Evolutionary conservation across 2,113 vertebrate species (phyloP).

Genomic region (Choloepus hoffmanni): DNA sequence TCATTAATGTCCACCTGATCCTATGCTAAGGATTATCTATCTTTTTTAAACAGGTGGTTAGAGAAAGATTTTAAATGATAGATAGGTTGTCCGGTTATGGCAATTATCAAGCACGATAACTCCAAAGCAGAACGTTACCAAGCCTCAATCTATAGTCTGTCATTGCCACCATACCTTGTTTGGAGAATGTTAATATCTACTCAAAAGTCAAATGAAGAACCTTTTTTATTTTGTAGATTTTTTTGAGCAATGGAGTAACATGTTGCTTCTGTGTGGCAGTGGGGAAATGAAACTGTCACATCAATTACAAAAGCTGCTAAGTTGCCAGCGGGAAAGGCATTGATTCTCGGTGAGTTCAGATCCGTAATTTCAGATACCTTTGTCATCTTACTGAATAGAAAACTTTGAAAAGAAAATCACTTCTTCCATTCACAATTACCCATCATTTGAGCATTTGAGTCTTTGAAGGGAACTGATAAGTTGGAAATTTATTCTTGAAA

Average conservation of each 20-base stretch:
- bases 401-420: constrained; percentile 74
- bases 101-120: constrained; percentile 3
- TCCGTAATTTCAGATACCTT: constrained; percentile 80
- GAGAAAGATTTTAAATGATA: constrained; percentile 22
- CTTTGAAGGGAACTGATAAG: constrained; percentile 72
- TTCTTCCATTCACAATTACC: constrained; percentile 68
- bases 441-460: constrained; percentile 2
- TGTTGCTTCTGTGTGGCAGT: constrained; percentile 69
- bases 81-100: background rate
- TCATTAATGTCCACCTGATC: background rate
- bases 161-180: constrained; percentile 34
- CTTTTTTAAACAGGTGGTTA: background rate
- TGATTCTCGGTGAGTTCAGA: constrained; percentile 74
- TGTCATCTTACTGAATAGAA: constrained; percentile 77
- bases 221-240: constrained; percentile 49
- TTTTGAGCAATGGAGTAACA: constrained; percentile 71
- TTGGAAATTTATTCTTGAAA: constrained; percentile 77
- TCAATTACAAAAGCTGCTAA: constrained; percentile 79
- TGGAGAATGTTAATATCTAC: constrained; percentile 62
- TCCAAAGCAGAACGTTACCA: background rate
- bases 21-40: background rate
- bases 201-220: constrained; percentile 65
- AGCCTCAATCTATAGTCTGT: constrained; percentile 17
- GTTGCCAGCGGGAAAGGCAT: constrained; percentile 71
- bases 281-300: constrained; percentile 81